Conservation (phyloP, 2,797 vertebrate genomes). For the Falco naumanni region DNA sequence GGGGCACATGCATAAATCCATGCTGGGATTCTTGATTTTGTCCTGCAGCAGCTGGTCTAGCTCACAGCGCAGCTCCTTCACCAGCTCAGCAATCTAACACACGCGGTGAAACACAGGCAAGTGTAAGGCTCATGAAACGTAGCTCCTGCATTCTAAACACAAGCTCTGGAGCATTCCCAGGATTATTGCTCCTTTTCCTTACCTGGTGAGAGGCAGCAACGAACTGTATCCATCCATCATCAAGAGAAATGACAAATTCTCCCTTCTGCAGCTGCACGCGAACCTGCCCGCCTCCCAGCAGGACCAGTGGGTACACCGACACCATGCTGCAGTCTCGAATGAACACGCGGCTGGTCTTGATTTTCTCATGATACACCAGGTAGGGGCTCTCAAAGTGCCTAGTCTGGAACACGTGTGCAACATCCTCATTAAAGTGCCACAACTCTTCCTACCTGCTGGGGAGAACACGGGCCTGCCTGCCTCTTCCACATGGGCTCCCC, state of each 20-base stretch:
- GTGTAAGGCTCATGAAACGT: rapidly evolving
- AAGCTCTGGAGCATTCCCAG: neutral
- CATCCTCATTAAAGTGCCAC: rapidly evolving
- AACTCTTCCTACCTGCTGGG: neutral
- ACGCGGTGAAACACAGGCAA: neutral
- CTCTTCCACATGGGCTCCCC: neutral
- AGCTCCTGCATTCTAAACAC: neutral
- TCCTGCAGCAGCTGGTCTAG: conserved; percentile 95
- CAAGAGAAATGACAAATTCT: conserved; percentile 90
- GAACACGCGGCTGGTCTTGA: conserved; percentile 95
- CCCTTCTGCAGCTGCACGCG: conserved; percentile 87
- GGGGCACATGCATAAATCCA: conserved; percentile 91
- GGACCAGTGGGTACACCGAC: conserved; percentile 91
- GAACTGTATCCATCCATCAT: conserved; percentile 96
- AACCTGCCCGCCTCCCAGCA: conserved; percentile 93
- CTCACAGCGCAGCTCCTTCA: conserved; percentile 93
- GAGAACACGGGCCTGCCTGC: neutral
- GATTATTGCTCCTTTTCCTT: neutral
- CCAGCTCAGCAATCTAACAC: conserved; percentile 90
- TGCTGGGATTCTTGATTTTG: conserved; percentile 93
- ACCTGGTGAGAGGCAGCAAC: conserved; percentile 93
- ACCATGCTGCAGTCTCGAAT: conserved; percentile 99
- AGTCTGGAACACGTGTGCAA: conserved; percentile 72
- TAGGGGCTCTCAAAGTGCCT: conserved; percentile 93
- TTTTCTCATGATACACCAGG: conserved; percentile 96